Evolutionary conservation across 2,888 invertebrate species (phyloP).

Genomic region (Drosophila infuscata): DNA sequence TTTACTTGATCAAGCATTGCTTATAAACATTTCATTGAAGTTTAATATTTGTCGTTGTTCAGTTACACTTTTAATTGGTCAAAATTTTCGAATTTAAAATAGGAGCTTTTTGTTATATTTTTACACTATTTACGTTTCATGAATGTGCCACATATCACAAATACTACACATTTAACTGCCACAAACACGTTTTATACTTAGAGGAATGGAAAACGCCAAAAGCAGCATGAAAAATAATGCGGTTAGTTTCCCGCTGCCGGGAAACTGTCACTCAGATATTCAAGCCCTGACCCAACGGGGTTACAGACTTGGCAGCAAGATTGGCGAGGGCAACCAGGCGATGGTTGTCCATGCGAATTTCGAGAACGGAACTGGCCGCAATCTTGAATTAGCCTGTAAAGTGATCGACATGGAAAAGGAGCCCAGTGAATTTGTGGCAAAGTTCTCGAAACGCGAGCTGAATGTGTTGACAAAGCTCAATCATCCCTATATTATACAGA

Average conservation of each 20-base stretch:
- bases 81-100: conserved; percentile 40
- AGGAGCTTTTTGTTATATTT: conserved; percentile 33
- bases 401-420: conserved; percentile 96
- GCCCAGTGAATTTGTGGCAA: conserved; percentile 94
- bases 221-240: conserved; percentile 57
- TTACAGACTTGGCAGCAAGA: conserved; percentile 92
- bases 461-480: conserved; percentile 95
- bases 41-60: conserved; percentile 12
- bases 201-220: neutral
- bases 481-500: conserved; percentile 95
- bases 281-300: conserved; percentile 93
- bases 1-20: neutral
- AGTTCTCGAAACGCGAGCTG: conserved; percentile 96
- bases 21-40: neutral
- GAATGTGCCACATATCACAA: conserved; percentile 3
- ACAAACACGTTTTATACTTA: neutral
- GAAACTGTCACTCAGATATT: conserved; percentile 91
- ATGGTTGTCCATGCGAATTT: conserved; percentile 94
- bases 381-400: conserved; percentile 93
- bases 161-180: neutral
- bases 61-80: conserved; percentile 22
- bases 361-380: conserved; percentile 87
- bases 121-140: conserved; percentile 31
- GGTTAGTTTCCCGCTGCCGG: conserved; percentile 74
- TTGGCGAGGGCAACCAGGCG: conserved; percentile 96